phyloP scores from a whole-genome alignment of 2,797 vertebrate genomes.

The Pantherophis vulpinus region DNA sequence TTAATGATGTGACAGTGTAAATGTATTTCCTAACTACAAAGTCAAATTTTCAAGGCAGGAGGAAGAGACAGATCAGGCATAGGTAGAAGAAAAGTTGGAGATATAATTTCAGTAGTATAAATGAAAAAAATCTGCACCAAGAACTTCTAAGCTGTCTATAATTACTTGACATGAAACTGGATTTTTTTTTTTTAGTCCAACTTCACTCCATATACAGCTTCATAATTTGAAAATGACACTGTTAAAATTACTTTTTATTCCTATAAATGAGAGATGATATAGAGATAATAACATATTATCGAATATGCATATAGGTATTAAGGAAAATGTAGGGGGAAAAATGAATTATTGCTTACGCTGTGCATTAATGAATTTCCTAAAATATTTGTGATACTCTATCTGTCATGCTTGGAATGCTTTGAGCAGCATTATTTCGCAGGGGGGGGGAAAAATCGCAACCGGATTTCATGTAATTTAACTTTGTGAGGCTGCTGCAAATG shows the following conservation, averaged over 20 bases:
- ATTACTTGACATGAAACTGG: slow-evolving; percentile 40
- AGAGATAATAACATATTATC: slow-evolving; percentile 19
- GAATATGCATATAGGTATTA: slow-evolving; percentile 23
- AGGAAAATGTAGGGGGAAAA: slow-evolving; percentile 22
- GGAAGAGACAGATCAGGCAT: slow-evolving; percentile 33
- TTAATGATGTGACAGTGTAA: slow-evolving; percentile 58
- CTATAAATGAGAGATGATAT: not conserved
- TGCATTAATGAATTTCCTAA: slow-evolving; percentile 13
- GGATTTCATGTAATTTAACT: slow-evolving; percentile 32
- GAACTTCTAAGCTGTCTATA: slow-evolving; percentile 31
- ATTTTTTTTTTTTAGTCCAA: not conserved
- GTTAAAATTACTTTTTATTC: slow-evolving; percentile 31
- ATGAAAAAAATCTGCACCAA: slow-evolving; percentile 44
- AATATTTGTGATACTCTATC: not conserved
- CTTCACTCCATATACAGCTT: slow-evolving; percentile 4
- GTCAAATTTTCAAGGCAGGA: slow-evolving; percentile 38
- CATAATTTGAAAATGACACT: not conserved
- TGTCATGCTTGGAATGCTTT: slow-evolving; percentile 7
- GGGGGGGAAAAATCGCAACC: not conserved
- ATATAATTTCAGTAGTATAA: slow-evolving; percentile 49
- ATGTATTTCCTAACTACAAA: slow-evolving; percentile 48
- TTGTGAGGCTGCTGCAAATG: slow-evolving; percentile 24
- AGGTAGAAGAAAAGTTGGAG: slow-evolving; percentile 26
- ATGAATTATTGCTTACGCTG: slow-evolving; percentile 7
- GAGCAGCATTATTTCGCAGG: slow-evolving; percentile 18